Evolutionary conservation across 2,797 vertebrate genomes (phyloP).

Genomic region (Philypnodon macrostomus): DNA sequence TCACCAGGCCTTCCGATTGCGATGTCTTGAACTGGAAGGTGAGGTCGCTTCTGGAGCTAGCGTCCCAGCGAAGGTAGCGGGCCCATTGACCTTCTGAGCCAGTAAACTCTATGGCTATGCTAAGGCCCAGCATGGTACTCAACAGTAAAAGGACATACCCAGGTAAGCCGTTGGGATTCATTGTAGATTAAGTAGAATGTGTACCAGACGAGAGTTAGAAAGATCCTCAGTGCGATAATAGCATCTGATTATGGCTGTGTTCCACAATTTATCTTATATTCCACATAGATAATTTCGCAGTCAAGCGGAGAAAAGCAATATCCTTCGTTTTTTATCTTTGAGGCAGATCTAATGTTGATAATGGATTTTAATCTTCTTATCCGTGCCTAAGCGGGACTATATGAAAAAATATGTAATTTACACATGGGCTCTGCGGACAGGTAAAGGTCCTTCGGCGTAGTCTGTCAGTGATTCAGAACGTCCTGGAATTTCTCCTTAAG

Average conservation of each 20-base stretch:
- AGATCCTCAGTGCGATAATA: slow-evolving; percentile 59
- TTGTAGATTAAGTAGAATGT: slow-evolving; percentile 66
- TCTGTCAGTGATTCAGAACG: slow-evolving; percentile 57
- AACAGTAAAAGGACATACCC: slow-evolving; percentile 83
- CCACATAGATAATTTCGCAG: slow-evolving; percentile 51
- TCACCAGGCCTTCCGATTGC: slow-evolving; percentile 84
- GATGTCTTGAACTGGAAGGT: slow-evolving; percentile 96
- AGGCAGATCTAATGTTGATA: slow-evolving; percentile 44
- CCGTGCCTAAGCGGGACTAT: slow-evolving; percentile 24
- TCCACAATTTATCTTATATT: slow-evolving; percentile 56
- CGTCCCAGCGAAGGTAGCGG: slow-evolving; percentile 95
- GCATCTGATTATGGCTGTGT: slow-evolving; percentile 57
- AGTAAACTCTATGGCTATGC: slow-evolving; percentile 88
- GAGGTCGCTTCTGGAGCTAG: slow-evolving; percentile 90
- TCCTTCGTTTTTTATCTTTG: slow-evolving; percentile 32
- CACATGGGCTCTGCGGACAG: slow-evolving; percentile 21
- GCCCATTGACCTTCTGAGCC: slow-evolving; percentile 95
- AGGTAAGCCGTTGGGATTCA: slow-evolving; percentile 78
- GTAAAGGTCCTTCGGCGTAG: no score
- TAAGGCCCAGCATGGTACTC: slow-evolving; percentile 82
- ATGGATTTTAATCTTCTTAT: slow-evolving; percentile 43
- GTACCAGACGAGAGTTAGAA: slow-evolving; percentile 21
- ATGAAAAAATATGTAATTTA: slow-evolving; percentile 52
- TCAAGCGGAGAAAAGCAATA: slow-evolving; percentile 37
- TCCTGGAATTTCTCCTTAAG: slow-evolving; percentile 62